Evolutionary conservation across 2,113 vertebrate species (phyloP), one percentile per base, ranked within the genome.

Genomic region (Trachemys scripta): DNA sequence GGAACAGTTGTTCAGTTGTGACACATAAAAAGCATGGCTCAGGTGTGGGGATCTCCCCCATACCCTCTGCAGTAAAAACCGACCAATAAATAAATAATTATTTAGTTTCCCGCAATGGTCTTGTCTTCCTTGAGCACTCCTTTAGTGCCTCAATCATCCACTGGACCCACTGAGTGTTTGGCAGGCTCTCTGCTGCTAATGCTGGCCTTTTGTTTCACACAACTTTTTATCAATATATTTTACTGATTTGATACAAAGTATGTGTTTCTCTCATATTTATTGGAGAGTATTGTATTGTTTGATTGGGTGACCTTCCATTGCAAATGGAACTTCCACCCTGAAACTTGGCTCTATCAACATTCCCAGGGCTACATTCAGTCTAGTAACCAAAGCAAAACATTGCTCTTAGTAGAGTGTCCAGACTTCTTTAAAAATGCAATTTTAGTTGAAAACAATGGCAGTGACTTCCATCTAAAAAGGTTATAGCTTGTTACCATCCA

Each of bases 351-450:
- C 62, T 49, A 25, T 82, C 27, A 90, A 56, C 56, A 54, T 65
- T 87, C 65, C 79, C 84, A 42, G 54, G 79, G 38, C 88, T 93
- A 50, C 12, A 83, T 62, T 82, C 53, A 90, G 53, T 80, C 54
- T 59, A 87, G 85, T 87, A 87, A 92, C 90, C 80, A 87, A 57
- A 93, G 82, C 76, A 93, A 89, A 93, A 27, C 10, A 45, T 49
- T 72, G 75, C 85, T 80, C 45, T 93, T 89, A 72, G 31, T 69
- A 80, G 62, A 69, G 35, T 25, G 59, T 62, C 45, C 69, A 92
- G 75, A 56, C 31, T 84, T 79, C 24, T 69, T 75, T 17, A 84
- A 89, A 16, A 85, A 54, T 76, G 81, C 59, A 80, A n/a, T 65
- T 93, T 85, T 54, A 85, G 49, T 69, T 38, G 14, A 56, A 87